Percentiles rank a stretch among this genome's conserved stretches.
These are phyloP conservation scores for Hemistola chrysoprasaria DNA, from an alignment of 2,888 invertebrate genomes.

Conservation along the genomic window DNA sequence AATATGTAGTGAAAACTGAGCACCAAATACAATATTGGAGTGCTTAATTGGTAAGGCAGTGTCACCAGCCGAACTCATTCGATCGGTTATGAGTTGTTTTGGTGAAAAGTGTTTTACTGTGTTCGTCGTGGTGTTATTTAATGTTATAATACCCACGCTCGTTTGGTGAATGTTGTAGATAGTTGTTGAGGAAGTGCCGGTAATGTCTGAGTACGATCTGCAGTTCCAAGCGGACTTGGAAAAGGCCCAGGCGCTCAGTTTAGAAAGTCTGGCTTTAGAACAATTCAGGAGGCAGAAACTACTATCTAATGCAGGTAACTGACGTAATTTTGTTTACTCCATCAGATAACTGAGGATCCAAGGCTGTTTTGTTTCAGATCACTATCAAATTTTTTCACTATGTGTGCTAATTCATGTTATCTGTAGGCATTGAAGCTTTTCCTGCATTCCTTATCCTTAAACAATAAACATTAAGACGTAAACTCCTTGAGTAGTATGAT, in stretches of 20 bases:
- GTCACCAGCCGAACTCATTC: conserved; percentile 10
- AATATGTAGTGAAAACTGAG: conserved; percentile 55
- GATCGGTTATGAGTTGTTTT: conserved; percentile 31
- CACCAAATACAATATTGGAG: conserved; percentile 42
- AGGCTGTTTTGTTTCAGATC: conserved; percentile 1
- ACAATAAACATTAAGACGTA: too few species aligned
- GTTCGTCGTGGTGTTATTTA: conserved; percentile 45
- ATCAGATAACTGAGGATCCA: conserved; percentile 15
- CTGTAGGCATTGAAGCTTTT: too few species aligned
- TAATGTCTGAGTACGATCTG: conserved; percentile 87
- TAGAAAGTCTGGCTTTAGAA: conserved; percentile 92
- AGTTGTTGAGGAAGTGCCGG: conserved; percentile 47
- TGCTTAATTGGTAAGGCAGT: conserved; percentile 45
- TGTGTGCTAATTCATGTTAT: too few species aligned
- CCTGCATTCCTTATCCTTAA: too few species aligned
- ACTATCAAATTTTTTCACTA: too few species aligned
- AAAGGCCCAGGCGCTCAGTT: conserved; percentile 92
- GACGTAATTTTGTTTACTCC: conserved; percentile 66
- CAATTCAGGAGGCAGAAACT: conserved; percentile 89
- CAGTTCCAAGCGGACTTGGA: conserved; percentile 94
- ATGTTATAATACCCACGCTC: conserved; percentile 60
- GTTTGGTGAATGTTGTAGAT: conserved; percentile 55
- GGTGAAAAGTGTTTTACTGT: conserved; percentile 47
- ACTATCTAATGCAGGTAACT: conserved; percentile 71
- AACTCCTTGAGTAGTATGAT: too few species aligned